These are phyloP conservation scores for Etheostoma cragini DNA, from an alignment of 2,113 vertebrate species.

Conservation along the genomic window DNA sequence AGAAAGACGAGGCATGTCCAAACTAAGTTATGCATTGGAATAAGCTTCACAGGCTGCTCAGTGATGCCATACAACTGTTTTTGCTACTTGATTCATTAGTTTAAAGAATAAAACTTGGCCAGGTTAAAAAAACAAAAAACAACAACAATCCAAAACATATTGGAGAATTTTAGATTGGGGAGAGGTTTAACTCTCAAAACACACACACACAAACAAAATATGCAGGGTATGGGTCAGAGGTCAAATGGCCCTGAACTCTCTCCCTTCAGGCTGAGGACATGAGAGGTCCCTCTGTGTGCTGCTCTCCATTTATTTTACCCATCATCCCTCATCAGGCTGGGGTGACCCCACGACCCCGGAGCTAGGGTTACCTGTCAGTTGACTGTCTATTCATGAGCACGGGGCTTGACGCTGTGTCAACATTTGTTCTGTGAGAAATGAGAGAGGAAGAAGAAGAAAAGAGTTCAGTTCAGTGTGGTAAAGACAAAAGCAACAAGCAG, in stretches of 20 bases:
- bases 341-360: constrained; percentile 75
- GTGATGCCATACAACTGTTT: constrained; percentile 21
- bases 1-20: constrained; percentile 64
- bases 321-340: constrained; percentile 79
- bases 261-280: constrained; percentile 73
- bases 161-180: constrained; percentile 28
- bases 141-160: not conserved
- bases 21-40: constrained; percentile 59
- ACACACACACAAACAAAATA: constrained; percentile 54
- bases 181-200: constrained; percentile 58
- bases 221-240: constrained; percentile 64
- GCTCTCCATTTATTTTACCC: constrained; percentile 80
- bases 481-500: constrained; percentile 28
- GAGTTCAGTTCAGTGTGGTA: constrained; percentile 3
- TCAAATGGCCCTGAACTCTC: constrained; percentile 76
- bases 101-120: constrained; percentile 11
- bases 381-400: constrained; percentile 74
- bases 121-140: not conserved
- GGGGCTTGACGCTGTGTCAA: constrained; percentile 71
- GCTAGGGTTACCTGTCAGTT: constrained; percentile 83
- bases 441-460: constrained; percentile 12
- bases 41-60: constrained; percentile 27
- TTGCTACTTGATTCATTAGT: constrained; percentile 32
- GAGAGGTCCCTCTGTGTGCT: constrained; percentile 74
- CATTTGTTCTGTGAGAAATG: constrained; percentile 60